Conservation (phyloP, 1,140 invertebrate species). For the Drosophila tani region DNA sequence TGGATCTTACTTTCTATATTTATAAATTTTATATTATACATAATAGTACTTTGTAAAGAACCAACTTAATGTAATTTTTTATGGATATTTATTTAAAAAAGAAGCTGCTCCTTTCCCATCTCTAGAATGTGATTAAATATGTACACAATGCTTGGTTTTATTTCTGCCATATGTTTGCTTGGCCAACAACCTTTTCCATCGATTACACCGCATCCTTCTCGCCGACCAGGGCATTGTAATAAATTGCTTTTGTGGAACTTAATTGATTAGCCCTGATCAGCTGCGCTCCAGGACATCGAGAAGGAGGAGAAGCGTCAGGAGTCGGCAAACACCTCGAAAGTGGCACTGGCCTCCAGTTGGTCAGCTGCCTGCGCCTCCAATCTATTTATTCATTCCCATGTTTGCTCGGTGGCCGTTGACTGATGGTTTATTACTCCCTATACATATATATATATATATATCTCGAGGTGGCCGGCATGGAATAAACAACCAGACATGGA, state of each 20-base stretch:
- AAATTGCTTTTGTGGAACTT: conserved; percentile 81
- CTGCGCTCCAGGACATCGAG: conserved; percentile 45
- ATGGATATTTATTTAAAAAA: not conserved
- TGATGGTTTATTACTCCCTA: conserved; percentile 71
- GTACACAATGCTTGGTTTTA: conserved; percentile 11
- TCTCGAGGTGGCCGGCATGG: conserved; percentile 39
- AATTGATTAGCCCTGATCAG: conserved; percentile 81
- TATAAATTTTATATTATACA: too few relatives aligned
- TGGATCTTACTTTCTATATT: too few relatives aligned
- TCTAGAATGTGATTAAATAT: conserved; percentile 13
- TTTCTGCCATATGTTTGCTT: conserved; percentile 34
- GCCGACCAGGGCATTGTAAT: conserved; percentile 60
- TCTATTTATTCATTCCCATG: conserved; percentile 62
- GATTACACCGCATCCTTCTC: conserved; percentile 22
- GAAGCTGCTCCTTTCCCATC: not conserved
- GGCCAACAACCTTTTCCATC: conserved; percentile 59
- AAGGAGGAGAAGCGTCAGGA: not conserved
- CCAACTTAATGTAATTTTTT: not conserved
- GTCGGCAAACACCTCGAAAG: conserved; percentile 30
- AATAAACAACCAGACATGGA: not conserved
- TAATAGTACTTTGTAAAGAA: too few relatives aligned
- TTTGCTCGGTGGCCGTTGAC: conserved; percentile 44
- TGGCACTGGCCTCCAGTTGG: conserved; percentile 22
- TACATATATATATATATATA: not conserved
- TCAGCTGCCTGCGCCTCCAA: conserved; percentile 29